Base-by-base conservation (phyloP, 2,113 vertebrate species). In the Podarcis cretensis region DNA sequence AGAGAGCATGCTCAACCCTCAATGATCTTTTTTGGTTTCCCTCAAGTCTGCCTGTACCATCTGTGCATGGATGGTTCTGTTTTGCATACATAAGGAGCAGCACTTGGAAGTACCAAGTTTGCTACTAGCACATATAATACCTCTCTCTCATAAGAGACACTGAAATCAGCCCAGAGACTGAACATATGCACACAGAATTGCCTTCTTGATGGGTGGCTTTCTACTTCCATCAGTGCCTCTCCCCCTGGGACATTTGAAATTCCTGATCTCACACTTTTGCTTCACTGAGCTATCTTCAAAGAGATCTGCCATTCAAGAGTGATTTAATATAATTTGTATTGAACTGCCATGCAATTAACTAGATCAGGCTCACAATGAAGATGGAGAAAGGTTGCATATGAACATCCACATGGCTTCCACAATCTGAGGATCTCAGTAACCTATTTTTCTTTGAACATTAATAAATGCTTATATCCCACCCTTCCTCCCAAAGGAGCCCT, bases 331-430 rank as follows among this genome's bases (percentile, higher is more conserved):
- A 40, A 77, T 86, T 65, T 25, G 74, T 40, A 30, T 13, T 40
- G 57, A 59, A 37, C 5, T 54, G 54, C 35, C 37, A 71, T 69
- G 35, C 20, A 54, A 84, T 71, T 10, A 40, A 65, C 14, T 76
- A n/a, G 35, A 40, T 5, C 23, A 48, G 27, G 2, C 21, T 3
- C 6, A 84, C 23, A 30, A 54, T 37, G 14, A 79, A 85, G 23
- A 0, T 5, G 83, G 12, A 37, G 16, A 63, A 37, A 90, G n/a
- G 2, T 69, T 5, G 0, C n/a, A 21, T 0, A 1, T 12, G 40
- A 57, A 20, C 59, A 86, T 23, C 12, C 4, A 9, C 68, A 7
- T 25, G 4, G 0, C 0, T 57, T 37, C 54, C 48, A 63, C 16
- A n/a, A 59, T 18, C 40, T 69, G 8, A 54, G 0, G 1, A 2